phyloP scores from a whole-genome alignment of 1,140 invertebrate genomes.

The Macrosteles quadrilineatus region DNA sequence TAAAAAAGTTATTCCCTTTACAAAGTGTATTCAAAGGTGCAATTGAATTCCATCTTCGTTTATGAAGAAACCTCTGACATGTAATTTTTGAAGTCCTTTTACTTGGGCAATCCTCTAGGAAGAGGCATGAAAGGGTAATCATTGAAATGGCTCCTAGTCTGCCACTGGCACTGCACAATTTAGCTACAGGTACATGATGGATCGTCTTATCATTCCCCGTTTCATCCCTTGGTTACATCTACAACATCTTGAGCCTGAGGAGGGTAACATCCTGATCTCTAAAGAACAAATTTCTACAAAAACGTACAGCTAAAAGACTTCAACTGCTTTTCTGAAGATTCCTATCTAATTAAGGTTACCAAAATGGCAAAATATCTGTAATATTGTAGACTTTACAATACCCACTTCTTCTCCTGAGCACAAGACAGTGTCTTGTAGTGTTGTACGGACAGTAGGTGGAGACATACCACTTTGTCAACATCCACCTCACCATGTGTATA shows the following conservation, averaged over 20 bases:
- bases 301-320: not conserved
- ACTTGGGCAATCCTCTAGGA: too few species aligned
- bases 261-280: not conserved
- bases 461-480: slow-evolving; percentile 17
- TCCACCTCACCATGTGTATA: slow-evolving; percentile 8
- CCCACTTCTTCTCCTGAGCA: not conserved
- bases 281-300: not conserved
- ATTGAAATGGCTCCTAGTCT: too few species aligned
- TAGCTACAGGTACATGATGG: too few species aligned
- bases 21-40: too few species aligned
- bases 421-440: not conserved
- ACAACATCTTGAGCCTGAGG: not conserved
- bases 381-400: not conserved
- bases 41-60: too few species aligned
- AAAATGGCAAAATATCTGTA: not conserved
- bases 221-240: not conserved
- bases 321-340: not conserved
- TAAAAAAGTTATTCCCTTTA: too few species aligned
- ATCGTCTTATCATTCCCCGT: too few species aligned
- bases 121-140: too few species aligned
- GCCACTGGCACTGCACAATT: too few species aligned
- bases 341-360: not conserved
- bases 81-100: too few species aligned
- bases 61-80: too few species aligned
- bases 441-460: slow-evolving; percentile 4